Evolutionary conservation across 2,797 vertebrate genomes (phyloP).

Genomic region (Sparidentex hasta): DNA sequence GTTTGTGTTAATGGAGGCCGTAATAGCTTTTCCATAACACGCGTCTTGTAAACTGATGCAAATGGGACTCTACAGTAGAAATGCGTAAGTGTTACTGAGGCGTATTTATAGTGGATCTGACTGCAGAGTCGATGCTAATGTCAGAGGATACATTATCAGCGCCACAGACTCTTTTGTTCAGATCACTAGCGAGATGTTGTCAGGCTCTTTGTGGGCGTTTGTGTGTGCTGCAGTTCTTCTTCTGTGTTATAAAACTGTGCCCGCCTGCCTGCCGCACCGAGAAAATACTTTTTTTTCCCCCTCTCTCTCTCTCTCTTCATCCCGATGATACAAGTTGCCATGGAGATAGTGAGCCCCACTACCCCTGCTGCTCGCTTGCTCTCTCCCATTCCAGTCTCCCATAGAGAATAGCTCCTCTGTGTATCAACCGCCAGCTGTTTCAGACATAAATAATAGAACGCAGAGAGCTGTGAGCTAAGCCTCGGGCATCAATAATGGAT

Average conservation of each 20-base stretch:
- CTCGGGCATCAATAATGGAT: slow-evolving; percentile 85
- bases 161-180: slow-evolving; percentile 48
- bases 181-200: slow-evolving; percentile 53
- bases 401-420: slow-evolving; percentile 79
- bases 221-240: slow-evolving; percentile 67
- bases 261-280: slow-evolving; percentile 64
- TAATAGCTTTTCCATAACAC: slow-evolving; percentile 68
- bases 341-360: slow-evolving; percentile 81
- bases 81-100: slow-evolving; percentile 48
- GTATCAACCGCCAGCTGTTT: slow-evolving; percentile 83
- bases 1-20: slow-evolving; percentile 65
- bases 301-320: slow-evolving; percentile 11
- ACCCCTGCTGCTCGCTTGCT: slow-evolving; percentile 56
- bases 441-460: slow-evolving; percentile 85
- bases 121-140: slow-evolving; percentile 35
- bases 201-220: slow-evolving; percentile 66
- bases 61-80: slow-evolving; percentile 48
- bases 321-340: slow-evolving; percentile 79
- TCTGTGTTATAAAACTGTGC: slow-evolving; percentile 67
- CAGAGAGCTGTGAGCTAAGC: slow-evolving; percentile 81
- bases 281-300: slow-evolving; percentile 48
- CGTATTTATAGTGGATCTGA: slow-evolving; percentile 45
- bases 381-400: slow-evolving; percentile 71
- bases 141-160: slow-evolving; percentile 45
- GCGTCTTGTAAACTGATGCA: slow-evolving; percentile 60